These are phyloP conservation scores for Trachemys scripta DNA, from an alignment of 2,113 vertebrate genomes.

Conservation along the genomic window DNA sequence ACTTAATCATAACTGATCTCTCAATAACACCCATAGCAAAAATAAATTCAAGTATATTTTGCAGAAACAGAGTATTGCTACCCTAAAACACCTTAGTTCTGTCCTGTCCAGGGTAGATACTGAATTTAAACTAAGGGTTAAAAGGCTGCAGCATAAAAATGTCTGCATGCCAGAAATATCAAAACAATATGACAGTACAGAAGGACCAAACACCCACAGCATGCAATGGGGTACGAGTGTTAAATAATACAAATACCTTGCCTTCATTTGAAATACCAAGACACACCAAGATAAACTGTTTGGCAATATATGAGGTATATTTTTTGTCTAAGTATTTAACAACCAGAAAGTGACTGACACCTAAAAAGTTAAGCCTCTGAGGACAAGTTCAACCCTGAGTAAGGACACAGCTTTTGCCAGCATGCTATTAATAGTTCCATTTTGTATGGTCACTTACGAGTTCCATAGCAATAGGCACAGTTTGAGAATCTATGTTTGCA, in stretches of 20 bases:
- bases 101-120: not conserved
- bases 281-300: not conserved
- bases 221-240: not conserved
- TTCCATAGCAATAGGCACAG: accelerated
- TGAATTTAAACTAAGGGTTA: not conserved
- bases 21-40: not conserved
- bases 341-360: not conserved
- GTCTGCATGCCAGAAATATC: accelerated
- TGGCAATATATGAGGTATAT: not conserved
- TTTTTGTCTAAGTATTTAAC: not conserved
- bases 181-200: not conserved
- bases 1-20: not conserved
- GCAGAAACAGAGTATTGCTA: not conserved
- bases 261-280: not conserved
- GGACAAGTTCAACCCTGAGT: not conserved
- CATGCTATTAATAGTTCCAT: accelerated
- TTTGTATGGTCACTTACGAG: accelerated
- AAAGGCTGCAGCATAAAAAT: not conserved
- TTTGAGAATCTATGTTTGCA: not conserved
- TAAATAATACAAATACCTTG: not conserved
- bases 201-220: not conserved
- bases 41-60: not conserved
- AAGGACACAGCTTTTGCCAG: not conserved
- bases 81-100: not conserved
- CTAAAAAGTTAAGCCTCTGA: not conserved